A percentile compares a stretch with the other conserved stretches of the same genome.
Evolutionary conservation across 2,888 invertebrate genomes (phyloP).

Genomic region (Meteorus colon): DNA sequence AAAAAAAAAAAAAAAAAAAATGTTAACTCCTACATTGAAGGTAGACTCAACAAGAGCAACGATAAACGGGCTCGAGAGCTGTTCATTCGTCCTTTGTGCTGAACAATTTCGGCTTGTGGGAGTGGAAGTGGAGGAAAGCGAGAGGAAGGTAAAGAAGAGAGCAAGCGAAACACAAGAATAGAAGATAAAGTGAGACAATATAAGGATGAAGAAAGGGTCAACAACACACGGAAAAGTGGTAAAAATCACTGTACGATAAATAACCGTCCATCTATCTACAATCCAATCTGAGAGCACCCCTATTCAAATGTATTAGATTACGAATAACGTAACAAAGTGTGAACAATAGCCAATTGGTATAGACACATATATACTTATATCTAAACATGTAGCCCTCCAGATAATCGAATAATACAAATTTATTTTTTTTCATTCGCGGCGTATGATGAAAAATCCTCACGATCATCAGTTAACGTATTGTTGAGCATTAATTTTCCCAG

Average conservation of each 20-base stretch:
- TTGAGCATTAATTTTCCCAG: neutral
- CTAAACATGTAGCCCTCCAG: neutral
- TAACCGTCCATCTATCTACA: conserved; percentile 43
- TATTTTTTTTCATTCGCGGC: neutral
- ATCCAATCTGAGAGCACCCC: conserved; percentile 32
- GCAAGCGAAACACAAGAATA: neutral
- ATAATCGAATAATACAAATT: neutral
- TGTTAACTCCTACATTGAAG: neutral
- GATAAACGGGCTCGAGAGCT: conserved; percentile 21
- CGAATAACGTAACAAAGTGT: conserved; percentile 23
- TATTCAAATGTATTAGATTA: conserved; percentile 33
- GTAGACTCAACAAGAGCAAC: conserved; percentile 28
- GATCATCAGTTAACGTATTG: neutral
- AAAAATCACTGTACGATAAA: conserved; percentile 44
- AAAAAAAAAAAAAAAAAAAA: neutral
- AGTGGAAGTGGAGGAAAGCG: neutral
- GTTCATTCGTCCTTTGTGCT: conserved; percentile 24
- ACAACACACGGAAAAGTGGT: conserved; percentile 24
- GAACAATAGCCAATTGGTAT: conserved; percentile 14
- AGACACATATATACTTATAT: neutral
- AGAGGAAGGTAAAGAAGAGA: neutral
- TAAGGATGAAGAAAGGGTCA: neutral
- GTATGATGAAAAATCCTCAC: neutral
- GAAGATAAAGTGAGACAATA: conserved; percentile 5
- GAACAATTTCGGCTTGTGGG: neutral